phyloP scores from a whole-genome alignment of 2,888 invertebrate species.

The Polyommatus iphigenia region DNA sequence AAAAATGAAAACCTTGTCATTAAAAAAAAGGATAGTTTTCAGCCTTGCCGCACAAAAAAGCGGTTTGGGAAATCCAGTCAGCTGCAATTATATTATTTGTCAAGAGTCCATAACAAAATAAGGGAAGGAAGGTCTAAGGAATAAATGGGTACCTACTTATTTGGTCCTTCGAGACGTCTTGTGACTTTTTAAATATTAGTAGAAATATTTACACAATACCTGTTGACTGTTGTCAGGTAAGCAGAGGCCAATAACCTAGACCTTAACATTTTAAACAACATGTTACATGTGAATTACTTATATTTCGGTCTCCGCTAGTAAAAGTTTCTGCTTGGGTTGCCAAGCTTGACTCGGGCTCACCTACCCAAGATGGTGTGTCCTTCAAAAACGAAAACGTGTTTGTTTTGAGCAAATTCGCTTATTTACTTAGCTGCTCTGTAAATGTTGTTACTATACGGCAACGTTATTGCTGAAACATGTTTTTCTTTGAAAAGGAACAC shows the following conservation, averaged over 20 bases:
- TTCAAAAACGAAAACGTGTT: not conserved
- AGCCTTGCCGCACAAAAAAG: no score
- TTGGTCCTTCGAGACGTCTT: not conserved
- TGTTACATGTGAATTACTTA: not conserved
- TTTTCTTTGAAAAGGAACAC: not conserved
- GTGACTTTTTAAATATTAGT: not conserved
- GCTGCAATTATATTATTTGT: not conserved
- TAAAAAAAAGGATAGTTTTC: no score
- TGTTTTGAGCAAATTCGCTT: not conserved
- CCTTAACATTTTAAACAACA: not conserved
- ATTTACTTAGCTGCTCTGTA: not conserved
- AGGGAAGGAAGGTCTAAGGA: not conserved
- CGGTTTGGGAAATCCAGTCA: no score
- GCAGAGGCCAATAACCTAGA: not conserved
- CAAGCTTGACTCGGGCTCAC: not conserved
- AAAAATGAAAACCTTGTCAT: no score
- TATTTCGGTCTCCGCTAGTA: not conserved
- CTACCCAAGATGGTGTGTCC: not conserved
- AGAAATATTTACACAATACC: not conserved
- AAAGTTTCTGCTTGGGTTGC: not conserved
- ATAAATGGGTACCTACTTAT: not conserved
- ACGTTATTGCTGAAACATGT: not conserved
- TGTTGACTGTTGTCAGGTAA: not conserved
- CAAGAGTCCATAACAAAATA: not conserved
- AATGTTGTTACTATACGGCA: not conserved